Base-by-base conservation (phyloP, 2,113 vertebrate species). In the Tyto alba region DNA sequence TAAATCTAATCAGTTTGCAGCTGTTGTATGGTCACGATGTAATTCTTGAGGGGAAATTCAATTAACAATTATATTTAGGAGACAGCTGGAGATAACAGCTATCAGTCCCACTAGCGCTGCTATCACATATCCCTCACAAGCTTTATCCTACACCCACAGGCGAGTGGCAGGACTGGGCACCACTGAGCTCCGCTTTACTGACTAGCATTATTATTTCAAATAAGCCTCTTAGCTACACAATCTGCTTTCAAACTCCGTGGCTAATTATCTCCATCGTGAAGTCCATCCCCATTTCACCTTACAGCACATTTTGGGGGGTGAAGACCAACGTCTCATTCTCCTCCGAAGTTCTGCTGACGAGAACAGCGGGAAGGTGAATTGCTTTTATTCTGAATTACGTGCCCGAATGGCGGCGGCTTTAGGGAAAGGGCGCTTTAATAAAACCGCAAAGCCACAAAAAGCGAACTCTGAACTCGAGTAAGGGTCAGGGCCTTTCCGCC, bases 1-100 rank as follows among this genome's bases (percentile, higher is more conserved):
- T 95, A 92, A 82, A 96, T 75, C 93, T 96, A 52, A 96, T 95
- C 87, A 74, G 74, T 73, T 64, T 87, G 87, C 94, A 95, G 95
- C 94, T 97, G 95, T 93, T 92, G 47, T 53, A 16, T 1, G 16
- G 79, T 73, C 78, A 63, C 27, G 16, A 86, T 17, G 47, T 72
- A 83, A 93, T 62, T 96, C 88, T 93, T 88, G 86, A 71, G 76
- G 72, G 80, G 41, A 91, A 94, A 94, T 91, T 94, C 68, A 95
- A 93, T 96, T 96, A 95, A 79, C 63, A 80, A 79, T 82, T 57
- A 59, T 74, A 68, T 81, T 67, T 60, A 91, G 94, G 91, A 48
- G 90, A 85, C 91, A 96, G 95, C 95, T 96, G 92, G 84, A 92
- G 87, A 71, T 74, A 87, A 90, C 34, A 67, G 83, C 79, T 66